Conservation (phyloP, 2,797 vertebrate genomes). For the Lepidocolaptes lacrymiger region DNA sequence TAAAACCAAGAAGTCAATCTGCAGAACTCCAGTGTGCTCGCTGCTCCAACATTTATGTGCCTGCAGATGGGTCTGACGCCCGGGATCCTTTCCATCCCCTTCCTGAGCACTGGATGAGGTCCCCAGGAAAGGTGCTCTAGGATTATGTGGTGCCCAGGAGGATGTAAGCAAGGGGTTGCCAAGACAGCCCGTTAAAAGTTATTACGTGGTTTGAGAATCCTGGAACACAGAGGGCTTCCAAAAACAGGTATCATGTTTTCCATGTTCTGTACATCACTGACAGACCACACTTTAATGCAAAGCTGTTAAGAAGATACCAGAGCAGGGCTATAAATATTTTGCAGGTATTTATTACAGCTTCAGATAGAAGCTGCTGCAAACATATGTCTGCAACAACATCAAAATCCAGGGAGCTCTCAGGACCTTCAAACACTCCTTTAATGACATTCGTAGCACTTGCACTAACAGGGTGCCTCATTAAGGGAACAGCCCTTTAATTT, state of each 20-base stretch:
- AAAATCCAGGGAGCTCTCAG: neutral
- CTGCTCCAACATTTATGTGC: neutral
- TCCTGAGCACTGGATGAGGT: neutral
- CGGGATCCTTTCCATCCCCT: neutral
- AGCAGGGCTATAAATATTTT: neutral
- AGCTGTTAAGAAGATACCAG: neutral
- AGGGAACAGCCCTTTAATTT: neutral
- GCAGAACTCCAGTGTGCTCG: neutral
- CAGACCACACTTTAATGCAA: neutral
- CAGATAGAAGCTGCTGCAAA: neutral
- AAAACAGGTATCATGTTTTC: constrained; percentile 11
- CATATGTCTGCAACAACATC: neutral
- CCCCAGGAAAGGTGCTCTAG: neutral
- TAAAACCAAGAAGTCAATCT: constrained; percentile 22
- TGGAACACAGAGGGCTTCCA: constrained; percentile 14
- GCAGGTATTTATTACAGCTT: neutral
- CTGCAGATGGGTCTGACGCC: neutral
- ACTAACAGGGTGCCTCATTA: neutral
- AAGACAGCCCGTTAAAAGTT: neutral
- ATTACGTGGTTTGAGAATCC: neutral
- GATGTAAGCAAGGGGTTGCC: neutral
- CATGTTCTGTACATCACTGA: neutral
- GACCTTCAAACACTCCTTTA: neutral
- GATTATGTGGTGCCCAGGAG: neutral
- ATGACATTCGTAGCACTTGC: neutral